phyloP scores from a whole-genome alignment of 2,797 vertebrate species.

The Paedocypris micromegethes region DNA sequence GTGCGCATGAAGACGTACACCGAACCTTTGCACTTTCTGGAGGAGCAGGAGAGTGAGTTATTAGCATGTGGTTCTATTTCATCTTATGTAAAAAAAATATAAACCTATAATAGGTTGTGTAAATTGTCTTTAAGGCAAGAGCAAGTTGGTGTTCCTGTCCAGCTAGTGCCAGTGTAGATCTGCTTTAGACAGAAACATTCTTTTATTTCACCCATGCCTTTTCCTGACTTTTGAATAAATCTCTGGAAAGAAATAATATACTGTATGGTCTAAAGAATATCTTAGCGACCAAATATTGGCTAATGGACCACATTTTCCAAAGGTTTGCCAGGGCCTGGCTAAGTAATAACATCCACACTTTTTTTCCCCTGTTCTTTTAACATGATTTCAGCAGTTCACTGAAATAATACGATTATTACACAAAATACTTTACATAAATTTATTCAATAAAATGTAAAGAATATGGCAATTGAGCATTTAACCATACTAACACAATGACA shows the following conservation, averaged over 20 bases:
- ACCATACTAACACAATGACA: too few species aligned
- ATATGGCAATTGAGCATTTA: too few species aligned
- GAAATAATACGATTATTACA: constrained; percentile 18
- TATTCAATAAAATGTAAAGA: too few species aligned
- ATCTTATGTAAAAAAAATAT: constrained; percentile 15
- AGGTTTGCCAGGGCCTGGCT: constrained; percentile 8
- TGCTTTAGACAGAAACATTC: constrained; percentile 28
- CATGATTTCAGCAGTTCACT: background rate
- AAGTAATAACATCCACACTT: constrained; percentile 29
- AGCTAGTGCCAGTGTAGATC: constrained; percentile 18
- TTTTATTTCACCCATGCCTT: constrained; percentile 36
- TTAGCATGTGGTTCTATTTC: too few species aligned
- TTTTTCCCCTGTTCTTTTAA: constrained; percentile 7
- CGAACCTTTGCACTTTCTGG: constrained; percentile 17
- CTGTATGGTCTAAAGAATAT: constrained; percentile 36
- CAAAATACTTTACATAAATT: constrained; percentile 25
- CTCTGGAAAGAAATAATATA: constrained; percentile 46
- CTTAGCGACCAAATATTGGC: constrained; percentile 30
- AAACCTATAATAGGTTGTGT: constrained; percentile 23
- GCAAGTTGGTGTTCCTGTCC: constrained; percentile 13
- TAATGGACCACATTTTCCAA: constrained; percentile 19
- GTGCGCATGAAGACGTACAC: constrained; percentile 34
- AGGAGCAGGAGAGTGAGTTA: constrained; percentile 4
- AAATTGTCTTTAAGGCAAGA: constrained; percentile 19
- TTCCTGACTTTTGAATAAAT: constrained; percentile 47